Evolutionary conservation across 2,888 invertebrate species (phyloP).

Genomic region (Alviniconcha strummeri): DNA sequence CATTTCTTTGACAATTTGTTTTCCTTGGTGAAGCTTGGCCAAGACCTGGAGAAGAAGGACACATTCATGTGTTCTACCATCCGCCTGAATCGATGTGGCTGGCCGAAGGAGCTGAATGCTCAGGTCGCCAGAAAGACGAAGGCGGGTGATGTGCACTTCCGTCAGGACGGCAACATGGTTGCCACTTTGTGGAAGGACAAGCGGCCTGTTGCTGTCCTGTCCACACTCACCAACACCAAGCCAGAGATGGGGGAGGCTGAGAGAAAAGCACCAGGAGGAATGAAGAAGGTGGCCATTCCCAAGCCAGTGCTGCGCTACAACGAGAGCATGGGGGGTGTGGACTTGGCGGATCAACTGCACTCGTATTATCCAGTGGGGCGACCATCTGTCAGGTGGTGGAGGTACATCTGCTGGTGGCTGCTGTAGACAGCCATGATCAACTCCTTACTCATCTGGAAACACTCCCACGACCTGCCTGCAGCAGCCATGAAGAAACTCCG

Average conservation of each 20-base stretch:
- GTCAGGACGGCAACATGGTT: conserved; percentile 21
- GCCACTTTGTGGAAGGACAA: conserved; percentile 26
- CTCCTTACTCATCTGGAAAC: conserved; percentile 1
- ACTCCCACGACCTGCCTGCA: not conserved
- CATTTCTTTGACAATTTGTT: conserved; percentile 22
- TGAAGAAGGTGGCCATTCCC: conserved; percentile 20
- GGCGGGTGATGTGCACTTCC: not conserved
- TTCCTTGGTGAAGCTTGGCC: conserved; percentile 16
- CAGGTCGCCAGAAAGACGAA: conserved; percentile 5
- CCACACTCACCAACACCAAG: conserved; percentile 21
- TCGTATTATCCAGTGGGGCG: conserved; percentile 36
- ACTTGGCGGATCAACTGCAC: conserved; percentile 31
- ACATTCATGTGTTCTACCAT: conserved; percentile 20
- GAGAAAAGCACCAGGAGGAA: not conserved
- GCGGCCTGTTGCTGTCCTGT: conserved; percentile 1
- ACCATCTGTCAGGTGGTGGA: conserved; percentile 36
- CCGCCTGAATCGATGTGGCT: not conserved
- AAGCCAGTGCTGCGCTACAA: not conserved
- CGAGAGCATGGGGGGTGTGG: conserved; percentile 39
- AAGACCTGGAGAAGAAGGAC: not conserved
- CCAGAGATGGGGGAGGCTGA: too few relatives aligned
- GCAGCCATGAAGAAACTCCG: not conserved
- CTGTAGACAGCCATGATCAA: conserved; percentile 35
- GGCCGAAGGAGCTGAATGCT: conserved; percentile 6
- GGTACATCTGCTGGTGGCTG: conserved; percentile 34